These are phyloP conservation scores for Rousettus leschenaultii DNA, from an alignment of 2,113 vertebrate genomes.

Conservation along the genomic window DNA sequence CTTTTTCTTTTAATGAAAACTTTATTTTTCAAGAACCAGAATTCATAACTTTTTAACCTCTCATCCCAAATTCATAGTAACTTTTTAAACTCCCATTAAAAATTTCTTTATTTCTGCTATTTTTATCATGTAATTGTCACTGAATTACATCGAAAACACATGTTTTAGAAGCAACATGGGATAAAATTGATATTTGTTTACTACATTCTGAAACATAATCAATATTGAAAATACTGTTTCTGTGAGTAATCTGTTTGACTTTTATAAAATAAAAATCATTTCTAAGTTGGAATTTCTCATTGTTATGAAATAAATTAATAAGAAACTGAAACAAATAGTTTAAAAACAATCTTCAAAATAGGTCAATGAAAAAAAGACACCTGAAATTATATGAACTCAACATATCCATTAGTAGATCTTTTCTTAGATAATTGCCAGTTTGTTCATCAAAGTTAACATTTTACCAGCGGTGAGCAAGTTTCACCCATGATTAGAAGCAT, in stretches of 20 bases:
- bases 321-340: slow-evolving; percentile 14
- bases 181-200: neutral
- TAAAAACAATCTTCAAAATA: slow-evolving; percentile 31
- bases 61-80: neutral
- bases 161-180: neutral
- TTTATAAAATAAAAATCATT: neutral
- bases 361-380: neutral
- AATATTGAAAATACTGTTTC: neutral
- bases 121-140: neutral
- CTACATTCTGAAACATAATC: neutral
- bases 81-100: neutral
- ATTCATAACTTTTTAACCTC: neutral
- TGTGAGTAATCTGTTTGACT: neutral
- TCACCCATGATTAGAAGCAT: slow-evolving; percentile 43
- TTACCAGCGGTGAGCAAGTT: slow-evolving; percentile 13
- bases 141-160: neutral
- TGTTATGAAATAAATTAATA: slow-evolving; percentile 39
- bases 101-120: neutral
- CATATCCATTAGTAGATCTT: neutral
- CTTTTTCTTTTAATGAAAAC: neutral
- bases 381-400: slow-evolving; percentile 25
- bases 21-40: neutral
- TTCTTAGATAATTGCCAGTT: slow-evolving; percentile 42
- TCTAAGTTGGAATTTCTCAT: neutral
- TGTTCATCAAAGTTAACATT: slow-evolving; percentile 61